Evolutionary conservation across 2,888 invertebrate species (phyloP).

Genomic region (Miltochrista miniata): DNA sequence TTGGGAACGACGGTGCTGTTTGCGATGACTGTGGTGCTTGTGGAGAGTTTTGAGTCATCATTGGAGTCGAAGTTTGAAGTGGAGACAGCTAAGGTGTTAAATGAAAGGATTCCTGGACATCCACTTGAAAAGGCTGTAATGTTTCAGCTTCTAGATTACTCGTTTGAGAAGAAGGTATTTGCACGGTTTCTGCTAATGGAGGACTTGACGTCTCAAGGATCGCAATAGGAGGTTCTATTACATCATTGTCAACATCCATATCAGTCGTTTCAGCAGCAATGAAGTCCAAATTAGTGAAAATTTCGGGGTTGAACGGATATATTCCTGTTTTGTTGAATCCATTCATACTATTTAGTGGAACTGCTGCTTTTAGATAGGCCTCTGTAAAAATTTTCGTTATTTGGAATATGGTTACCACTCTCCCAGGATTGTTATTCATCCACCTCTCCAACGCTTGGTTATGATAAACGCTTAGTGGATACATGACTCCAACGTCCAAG

Average conservation of each 20-base stretch:
- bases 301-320: background rate
- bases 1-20: background rate
- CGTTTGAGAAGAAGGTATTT: background rate
- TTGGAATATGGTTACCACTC: background rate
- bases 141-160: too few relatives aligned
- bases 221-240: background rate
- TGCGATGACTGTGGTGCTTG: background rate
- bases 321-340: background rate
- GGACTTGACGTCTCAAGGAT: background rate
- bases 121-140: too few relatives aligned
- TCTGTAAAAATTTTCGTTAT: background rate
- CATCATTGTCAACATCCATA: slow-evolving; percentile 9
- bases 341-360: background rate
- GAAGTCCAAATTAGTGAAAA: slow-evolving; percentile 13
- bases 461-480: slow-evolving; percentile 25
- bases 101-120: too few relatives aligned
- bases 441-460: slow-evolving; percentile 22
- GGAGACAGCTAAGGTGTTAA: too few relatives aligned
- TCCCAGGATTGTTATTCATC: too few relatives aligned
- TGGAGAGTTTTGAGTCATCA: background rate
- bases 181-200: slow-evolving; percentile 1
- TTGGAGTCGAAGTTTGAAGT: too few relatives aligned
- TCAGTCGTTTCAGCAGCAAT: slow-evolving; percentile 17
- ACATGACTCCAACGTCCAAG: too few relatives aligned
- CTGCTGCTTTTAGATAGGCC: background rate